Percentiles rank a stretch among this genome's conserved stretches.
Evolutionary conservation across 1,140 invertebrate species (phyloP).

Genomic region (Chironomus tepperi): DNA sequence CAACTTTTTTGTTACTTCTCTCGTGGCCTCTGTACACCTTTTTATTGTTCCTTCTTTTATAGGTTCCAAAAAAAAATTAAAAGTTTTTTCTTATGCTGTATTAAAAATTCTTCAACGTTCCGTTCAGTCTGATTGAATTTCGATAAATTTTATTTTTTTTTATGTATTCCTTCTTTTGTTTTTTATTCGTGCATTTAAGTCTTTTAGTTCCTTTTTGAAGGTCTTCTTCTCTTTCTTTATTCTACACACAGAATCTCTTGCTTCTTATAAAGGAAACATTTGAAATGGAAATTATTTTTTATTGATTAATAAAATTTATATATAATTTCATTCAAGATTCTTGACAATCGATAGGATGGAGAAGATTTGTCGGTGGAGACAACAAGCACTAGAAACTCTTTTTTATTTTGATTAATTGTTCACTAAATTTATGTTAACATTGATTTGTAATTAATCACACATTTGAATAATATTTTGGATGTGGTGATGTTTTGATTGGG

Average conservation of each 20-base stretch:
- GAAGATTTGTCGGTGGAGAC: neutral
- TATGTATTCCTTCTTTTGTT: neutral
- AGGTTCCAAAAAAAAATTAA: neutral
- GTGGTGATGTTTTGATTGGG: too few relatives aligned
- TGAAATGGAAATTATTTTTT: conserved; percentile 17
- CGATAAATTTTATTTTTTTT: neutral
- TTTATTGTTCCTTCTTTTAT: neutral
- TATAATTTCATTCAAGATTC: neutral
- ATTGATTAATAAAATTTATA: conserved; percentile 8
- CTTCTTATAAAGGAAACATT: neutral
- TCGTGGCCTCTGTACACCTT: conserved; percentile 16
- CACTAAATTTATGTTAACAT: conserved; percentile 20
- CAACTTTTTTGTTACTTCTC: neutral
- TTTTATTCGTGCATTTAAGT: conserved; percentile 22
- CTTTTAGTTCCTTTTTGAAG: conserved; percentile 8
- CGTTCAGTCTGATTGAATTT: conserved; percentile 17
- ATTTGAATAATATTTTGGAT: neutral
- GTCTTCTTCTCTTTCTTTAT: neutral
- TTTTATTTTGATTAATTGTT: conserved; percentile 21
- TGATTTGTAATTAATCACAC: conserved; percentile 16
- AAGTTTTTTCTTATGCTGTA: neutral
- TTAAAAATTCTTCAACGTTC: conserved; percentile 19
- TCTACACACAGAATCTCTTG: neutral
- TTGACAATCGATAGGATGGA: neutral
- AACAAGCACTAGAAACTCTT: neutral